Evolutionary conservation across 2,797 vertebrate species (phyloP).

Genomic region (Myotis pilosus): DNA sequence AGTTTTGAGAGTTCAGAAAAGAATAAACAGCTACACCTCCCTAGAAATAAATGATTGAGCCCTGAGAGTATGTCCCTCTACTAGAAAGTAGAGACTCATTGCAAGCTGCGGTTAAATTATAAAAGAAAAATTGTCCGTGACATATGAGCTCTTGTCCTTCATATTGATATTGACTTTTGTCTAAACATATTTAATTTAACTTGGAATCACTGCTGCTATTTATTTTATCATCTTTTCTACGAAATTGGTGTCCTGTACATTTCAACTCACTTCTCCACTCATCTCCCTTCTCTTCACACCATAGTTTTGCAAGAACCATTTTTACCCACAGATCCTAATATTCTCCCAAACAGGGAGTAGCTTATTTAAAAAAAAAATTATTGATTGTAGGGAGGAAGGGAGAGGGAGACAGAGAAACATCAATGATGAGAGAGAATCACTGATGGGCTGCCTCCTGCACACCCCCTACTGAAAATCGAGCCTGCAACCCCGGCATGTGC

Average conservation of each 20-base stretch:
- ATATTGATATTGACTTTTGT: constrained; percentile 52
- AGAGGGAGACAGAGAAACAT: too few relatives aligned
- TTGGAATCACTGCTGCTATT: constrained; percentile 45
- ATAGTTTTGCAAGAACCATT: background rate
- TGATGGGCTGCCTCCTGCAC: too few relatives aligned
- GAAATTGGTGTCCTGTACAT: background rate
- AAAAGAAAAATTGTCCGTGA: constrained; percentile 40
- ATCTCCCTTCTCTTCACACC: background rate
- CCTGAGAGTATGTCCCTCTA: background rate
- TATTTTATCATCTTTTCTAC: constrained; percentile 45
- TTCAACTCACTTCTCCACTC: constrained; percentile 21
- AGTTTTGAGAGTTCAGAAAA: constrained; percentile 19
- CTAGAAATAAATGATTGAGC: background rate
- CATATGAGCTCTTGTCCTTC: constrained; percentile 23
- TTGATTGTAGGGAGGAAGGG: too few relatives aligned
- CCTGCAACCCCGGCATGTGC: too few relatives aligned
- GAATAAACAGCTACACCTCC: background rate
- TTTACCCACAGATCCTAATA: background rate
- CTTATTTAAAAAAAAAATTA: too few relatives aligned
- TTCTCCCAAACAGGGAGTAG: background rate
- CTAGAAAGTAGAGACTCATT: background rate
- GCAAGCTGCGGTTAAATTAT: constrained; percentile 21
- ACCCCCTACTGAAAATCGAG: too few relatives aligned
- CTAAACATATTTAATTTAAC: constrained; percentile 44
- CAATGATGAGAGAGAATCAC: too few relatives aligned